phyloP scores from a whole-genome alignment of 23 tunicate species.

The Phallusia fumigata region DNA sequence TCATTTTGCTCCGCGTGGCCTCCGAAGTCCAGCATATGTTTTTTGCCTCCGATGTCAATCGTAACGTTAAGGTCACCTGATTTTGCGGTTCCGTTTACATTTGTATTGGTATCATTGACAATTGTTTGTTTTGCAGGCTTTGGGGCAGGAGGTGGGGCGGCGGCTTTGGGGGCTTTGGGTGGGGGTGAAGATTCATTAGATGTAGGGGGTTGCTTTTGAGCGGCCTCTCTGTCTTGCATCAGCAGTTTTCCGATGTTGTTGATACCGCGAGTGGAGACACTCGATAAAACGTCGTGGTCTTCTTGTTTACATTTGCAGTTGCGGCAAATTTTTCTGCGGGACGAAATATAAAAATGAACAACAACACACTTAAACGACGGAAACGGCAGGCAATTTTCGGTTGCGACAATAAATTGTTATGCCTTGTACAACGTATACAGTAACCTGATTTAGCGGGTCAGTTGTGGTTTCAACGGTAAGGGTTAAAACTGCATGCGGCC shows the following conservation, averaged over 20 bases:
- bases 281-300: slow-evolving; percentile 75
- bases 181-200: slow-evolving; percentile 4
- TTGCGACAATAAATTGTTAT: too few relatives aligned
- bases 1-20: slow-evolving; percentile 18
- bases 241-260: slow-evolving; percentile 86
- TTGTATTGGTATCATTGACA: neutral
- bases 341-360: neutral
- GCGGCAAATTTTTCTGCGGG: slow-evolving; percentile 83
- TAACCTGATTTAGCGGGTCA: too few relatives aligned
- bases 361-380: too few relatives aligned
- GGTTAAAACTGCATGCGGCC: too few relatives aligned
- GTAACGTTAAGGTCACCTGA: slow-evolving; percentile 41
- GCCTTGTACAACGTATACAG: too few relatives aligned
- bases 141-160: slow-evolving; percentile 42
- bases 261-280: slow-evolving; percentile 74
- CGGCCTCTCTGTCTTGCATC: slow-evolving; percentile 69
- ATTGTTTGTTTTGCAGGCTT: slow-evolving; percentile 23
- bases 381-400: too few relatives aligned
- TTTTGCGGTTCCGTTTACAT: neutral
- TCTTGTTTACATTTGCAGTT: slow-evolving; percentile 95
- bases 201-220: neutral
- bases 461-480: too few relatives aligned
- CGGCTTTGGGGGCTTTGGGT: neutral
- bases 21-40: slow-evolving; percentile 67
- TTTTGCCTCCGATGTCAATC: slow-evolving; percentile 69